Evolutionary conservation across 2,888 invertebrate genomes (phyloP), one percentile per base, ranked within the genome.

Genomic region (Hirtodrosophila duncani): DNA sequence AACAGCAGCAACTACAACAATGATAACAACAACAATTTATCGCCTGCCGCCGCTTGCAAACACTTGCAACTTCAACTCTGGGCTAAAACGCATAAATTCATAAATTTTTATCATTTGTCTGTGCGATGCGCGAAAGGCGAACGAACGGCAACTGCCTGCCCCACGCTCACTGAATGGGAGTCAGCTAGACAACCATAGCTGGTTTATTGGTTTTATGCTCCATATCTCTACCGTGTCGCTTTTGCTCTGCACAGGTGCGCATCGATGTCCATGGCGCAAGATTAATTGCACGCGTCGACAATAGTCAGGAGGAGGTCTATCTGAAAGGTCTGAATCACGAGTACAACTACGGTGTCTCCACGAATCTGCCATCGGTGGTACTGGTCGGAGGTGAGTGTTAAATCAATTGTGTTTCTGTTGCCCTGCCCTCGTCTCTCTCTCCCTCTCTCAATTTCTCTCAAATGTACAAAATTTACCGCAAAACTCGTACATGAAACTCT

Each of bases 241-340:
- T 31, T 30, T n/a, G 37, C 11, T 33, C 9, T 10, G 71, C 83
- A 75, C 79, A 89, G 89, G 89, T 93, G 27, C 91, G 93, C 52
- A 95, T 96, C 59, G 95, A 96, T 85, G 95, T 96, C 1, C 94
- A 94, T 74, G 93, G 93, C 16, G 94, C 94, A 13, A 90, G 94
- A 81, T 89, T 96, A 55, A 92, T 94, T 79, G 95, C 96, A 36
- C 91, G 92, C 82, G 95, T 96, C n/a, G 95, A 96, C 84, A 92
- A 93, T 65, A 89, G 92, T 56, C 92, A 92, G 72, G 92, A 92
- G 84, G 94, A 95, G 87, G 93, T 93, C 1, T 93, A 92, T 83
- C 88, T 96, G 50, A 92, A 93, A 88, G 95, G 96, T 42, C 88
- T 96, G 55, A 92, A 93, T 85, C 92, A 93, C 71, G 92, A 93